These are phyloP conservation scores for Pimpla rufipes DNA, from an alignment of 2,888 invertebrate species.

Conservation along the genomic window DNA sequence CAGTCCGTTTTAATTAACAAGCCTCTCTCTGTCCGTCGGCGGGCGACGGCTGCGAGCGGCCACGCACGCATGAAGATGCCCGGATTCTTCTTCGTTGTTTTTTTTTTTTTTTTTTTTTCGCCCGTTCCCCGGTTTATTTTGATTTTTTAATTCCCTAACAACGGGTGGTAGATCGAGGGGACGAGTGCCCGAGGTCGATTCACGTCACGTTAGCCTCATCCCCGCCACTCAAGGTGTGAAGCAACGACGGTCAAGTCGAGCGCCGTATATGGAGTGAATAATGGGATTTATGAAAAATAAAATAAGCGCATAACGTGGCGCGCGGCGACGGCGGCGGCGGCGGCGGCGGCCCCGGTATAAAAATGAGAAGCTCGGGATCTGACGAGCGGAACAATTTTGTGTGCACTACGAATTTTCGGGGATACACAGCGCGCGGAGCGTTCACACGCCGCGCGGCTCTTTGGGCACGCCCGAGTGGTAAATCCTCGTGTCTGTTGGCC, in stretches of 20 bases:
- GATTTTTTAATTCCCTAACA: constrained; percentile 58
- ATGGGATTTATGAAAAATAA: constrained; percentile 66
- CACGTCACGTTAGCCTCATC: constrained; percentile 66
- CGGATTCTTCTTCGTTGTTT: constrained; percentile 47
- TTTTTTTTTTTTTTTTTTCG: constrained; percentile 38
- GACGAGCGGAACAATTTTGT: constrained; percentile 31
- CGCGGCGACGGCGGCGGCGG: too few species aligned
- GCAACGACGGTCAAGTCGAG: constrained; percentile 69
- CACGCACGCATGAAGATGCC: constrained; percentile 59
- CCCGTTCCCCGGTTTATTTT: constrained; percentile 22
- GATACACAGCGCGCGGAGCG: background rate
- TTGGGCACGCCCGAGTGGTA: too few species aligned
- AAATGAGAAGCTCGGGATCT: constrained; percentile 14
- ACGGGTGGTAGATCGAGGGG: constrained; percentile 70
- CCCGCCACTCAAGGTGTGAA: constrained; percentile 70
- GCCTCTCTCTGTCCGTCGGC: constrained; percentile 47
- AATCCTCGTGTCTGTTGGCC: too few species aligned
- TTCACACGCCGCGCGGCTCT: background rate
- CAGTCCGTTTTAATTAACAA: constrained; percentile 68
- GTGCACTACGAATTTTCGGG: constrained; percentile 9
- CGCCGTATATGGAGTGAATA: constrained; percentile 60
- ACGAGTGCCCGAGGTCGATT: constrained; percentile 69
- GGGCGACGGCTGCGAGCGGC: constrained; percentile 16
- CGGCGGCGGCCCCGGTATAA: too few species aligned
- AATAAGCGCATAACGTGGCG: constrained; percentile 8